Base-by-base conservation (phyloP, 2,113 vertebrate genomes). In the Siphamia tubifer region DNA sequence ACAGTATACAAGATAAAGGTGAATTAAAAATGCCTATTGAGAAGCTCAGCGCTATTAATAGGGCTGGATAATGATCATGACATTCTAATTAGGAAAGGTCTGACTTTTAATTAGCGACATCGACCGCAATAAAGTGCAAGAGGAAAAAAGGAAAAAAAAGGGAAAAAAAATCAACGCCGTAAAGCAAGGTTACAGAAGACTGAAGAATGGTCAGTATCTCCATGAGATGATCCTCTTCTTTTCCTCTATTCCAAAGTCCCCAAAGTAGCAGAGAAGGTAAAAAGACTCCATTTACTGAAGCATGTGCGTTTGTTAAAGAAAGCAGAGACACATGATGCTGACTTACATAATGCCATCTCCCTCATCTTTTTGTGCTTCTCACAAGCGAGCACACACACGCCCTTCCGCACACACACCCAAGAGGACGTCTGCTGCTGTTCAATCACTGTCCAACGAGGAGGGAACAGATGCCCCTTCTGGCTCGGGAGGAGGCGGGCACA, bases 1-100 rank as follows among this genome's bases (percentile, higher is more conserved):
- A n/a, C 45, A 25, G 60, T 74, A 56, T 40, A 43, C 20, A 57
- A 9, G 44, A 68, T 81, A 79, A 53, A 54, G 45, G 6, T 32
- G 23, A 71, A 48, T 79, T 19, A 69, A 76, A 52, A 60, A 82
- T 45, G 64, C 20, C 65, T 68, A 77, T 21, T 3, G 6, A 31
- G 25, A 52, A 54, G 34, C 17, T 4, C 45, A 12, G 35, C 5
- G 8, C 73, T 43, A 52, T 44, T 51, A 80, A 81, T 21, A 25
- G 43, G 25, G 16, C 4, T 7, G 19, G 28, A 81, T 79, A 83
- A 86, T 39, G 15, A 82, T 62, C 54, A 60, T 25, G 25, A 51
- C 21, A 43, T 34, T 57, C 38, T 65, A 79, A 85, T 89, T 77
- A 82, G 61, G 23, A 74, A 49, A 48, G 34, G 15, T 68, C 63